These are phyloP conservation scores for Piaya cayana DNA, from an alignment of 2,113 vertebrate genomes.

Conservation along the genomic window DNA sequence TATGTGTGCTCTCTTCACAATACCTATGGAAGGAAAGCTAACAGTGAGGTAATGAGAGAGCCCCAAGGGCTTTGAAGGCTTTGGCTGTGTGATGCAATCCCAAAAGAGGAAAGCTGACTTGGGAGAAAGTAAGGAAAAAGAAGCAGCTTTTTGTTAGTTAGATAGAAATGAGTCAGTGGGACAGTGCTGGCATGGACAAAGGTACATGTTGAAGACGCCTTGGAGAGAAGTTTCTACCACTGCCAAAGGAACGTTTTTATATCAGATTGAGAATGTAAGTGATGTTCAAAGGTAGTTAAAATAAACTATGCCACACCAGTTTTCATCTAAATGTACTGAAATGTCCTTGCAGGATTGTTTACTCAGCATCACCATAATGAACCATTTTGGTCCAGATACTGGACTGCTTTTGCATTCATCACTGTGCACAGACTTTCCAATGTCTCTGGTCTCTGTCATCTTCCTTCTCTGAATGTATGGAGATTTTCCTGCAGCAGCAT, in stretches of 20 bases:
- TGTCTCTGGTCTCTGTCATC: background rate
- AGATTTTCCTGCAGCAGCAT: slow-evolving; percentile 27
- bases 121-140: background rate
- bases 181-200: background rate
- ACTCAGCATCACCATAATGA: background rate
- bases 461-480: background rate
- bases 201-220: background rate
- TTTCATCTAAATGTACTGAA: background rate
- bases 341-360: background rate
- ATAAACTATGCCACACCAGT: background rate
- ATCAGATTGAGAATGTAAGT: background rate
- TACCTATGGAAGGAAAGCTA: background rate
- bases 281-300: background rate
- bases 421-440: background rate
- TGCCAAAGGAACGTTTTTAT: background rate
- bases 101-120: background rate
- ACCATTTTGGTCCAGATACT: background rate
- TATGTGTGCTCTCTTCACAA: background rate
- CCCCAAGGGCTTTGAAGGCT: background rate
- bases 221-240: background rate
- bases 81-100: background rate
- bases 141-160: background rate
- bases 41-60: background rate
- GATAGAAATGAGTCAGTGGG: background rate
- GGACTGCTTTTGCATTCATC: background rate